Conservation (phyloP, 2,888 invertebrate species). For the Cistogaster globosa region DNA sequence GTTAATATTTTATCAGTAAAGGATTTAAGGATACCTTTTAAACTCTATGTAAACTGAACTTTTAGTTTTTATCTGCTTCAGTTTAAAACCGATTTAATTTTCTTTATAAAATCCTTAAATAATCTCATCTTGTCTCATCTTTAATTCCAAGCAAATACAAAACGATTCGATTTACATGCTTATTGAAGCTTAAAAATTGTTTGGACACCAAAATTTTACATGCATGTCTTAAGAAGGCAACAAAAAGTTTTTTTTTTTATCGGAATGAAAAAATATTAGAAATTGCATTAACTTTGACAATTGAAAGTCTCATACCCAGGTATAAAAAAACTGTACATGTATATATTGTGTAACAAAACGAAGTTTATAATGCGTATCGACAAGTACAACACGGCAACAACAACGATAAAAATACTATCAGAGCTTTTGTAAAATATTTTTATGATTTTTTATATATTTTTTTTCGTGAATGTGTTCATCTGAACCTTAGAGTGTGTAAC, state of each 20-base stretch:
- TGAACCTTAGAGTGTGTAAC: constrained; percentile 47
- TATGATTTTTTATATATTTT: constrained; percentile 15
- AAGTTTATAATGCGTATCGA: constrained; percentile 51
- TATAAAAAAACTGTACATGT: background rate
- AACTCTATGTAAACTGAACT: too few species aligned
- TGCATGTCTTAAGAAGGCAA: constrained; percentile 28
- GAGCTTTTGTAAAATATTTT: constrained; percentile 14
- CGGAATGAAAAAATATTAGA: constrained; percentile 41
- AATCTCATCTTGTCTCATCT: constrained; percentile 3
- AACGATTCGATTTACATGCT: constrained; percentile 61
- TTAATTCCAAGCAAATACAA: constrained; percentile 7
- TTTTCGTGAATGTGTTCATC: constrained; percentile 1
- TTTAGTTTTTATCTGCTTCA: background rate
- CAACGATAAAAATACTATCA: constrained; percentile 4
- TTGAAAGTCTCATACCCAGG: constrained; percentile 62
- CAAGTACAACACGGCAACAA: constrained; percentile 36
- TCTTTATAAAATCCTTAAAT: background rate
- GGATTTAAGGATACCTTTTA: too few species aligned
- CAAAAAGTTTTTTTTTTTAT: constrained; percentile 7
- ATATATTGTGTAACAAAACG: background rate
- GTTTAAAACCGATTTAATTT: background rate
- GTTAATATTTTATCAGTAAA: too few species aligned
- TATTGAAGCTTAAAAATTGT: constrained; percentile 66
- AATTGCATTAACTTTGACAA: constrained; percentile 70
- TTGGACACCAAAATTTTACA: constrained; percentile 59